These are phyloP conservation scores for Nasonia oneida DNA, from an alignment of 2,888 invertebrate species.

Conservation along the genomic window DNA sequence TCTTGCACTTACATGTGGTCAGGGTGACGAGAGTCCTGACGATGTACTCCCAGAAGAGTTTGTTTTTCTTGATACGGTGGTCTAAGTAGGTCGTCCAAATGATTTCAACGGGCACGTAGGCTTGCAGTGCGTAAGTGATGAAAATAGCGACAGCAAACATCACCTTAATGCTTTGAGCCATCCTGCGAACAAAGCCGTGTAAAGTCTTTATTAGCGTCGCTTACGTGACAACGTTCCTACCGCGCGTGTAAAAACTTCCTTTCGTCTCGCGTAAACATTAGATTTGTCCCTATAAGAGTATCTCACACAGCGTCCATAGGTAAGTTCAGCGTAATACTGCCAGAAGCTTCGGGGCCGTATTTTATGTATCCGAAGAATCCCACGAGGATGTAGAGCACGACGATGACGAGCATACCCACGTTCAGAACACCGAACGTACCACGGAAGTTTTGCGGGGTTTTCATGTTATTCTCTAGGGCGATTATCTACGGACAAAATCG, in stretches of 20 bases:
- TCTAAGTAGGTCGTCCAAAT: constrained; percentile 82
- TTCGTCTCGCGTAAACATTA: constrained; percentile 62
- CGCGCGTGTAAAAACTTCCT: background rate
- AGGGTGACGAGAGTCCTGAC: constrained; percentile 81
- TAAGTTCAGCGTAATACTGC: constrained; percentile 92
- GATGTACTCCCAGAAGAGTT: constrained; percentile 80
- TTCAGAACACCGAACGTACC: constrained; percentile 90
- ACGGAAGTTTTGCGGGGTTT: constrained; percentile 88
- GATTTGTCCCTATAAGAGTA: constrained; percentile 63
- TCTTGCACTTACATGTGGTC: constrained; percentile 82
- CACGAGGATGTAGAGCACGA: constrained; percentile 87
- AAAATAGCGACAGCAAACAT: constrained; percentile 87
- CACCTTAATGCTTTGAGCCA: constrained; percentile 84
- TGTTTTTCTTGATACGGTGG: constrained; percentile 73
- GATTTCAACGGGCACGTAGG: constrained; percentile 92
- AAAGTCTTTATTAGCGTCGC: background rate
- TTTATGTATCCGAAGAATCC: constrained; percentile 93
- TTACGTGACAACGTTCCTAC: no score
- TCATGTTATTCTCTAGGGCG: constrained; percentile 95
- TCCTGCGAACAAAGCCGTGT: constrained; percentile 79
- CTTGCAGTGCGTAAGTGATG: constrained; percentile 92
- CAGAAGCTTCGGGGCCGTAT: constrained; percentile 85
- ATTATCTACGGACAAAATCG: constrained; percentile 85
- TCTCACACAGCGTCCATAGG: constrained; percentile 82
- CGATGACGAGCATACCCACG: constrained; percentile 89